These are phyloP conservation scores for Pseudococcus viburni DNA, from an alignment of 2,888 invertebrate species.

Conservation along the genomic window DNA sequence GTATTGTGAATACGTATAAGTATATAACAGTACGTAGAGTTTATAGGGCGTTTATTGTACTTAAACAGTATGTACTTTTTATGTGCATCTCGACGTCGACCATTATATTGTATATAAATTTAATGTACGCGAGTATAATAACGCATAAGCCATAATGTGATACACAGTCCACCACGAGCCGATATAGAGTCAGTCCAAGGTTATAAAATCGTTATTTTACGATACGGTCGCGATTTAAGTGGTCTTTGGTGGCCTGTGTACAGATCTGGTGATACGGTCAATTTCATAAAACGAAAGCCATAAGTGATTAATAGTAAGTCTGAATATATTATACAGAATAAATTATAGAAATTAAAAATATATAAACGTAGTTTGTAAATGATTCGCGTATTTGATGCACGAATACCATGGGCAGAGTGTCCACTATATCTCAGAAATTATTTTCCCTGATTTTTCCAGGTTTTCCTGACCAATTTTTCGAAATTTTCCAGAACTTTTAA, in stretches of 20 bases:
- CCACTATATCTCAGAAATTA: too few species aligned
- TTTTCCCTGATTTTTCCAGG: too few species aligned
- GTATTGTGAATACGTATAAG: not conserved
- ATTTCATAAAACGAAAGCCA: not conserved
- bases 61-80: not conserved
- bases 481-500: too few species aligned
- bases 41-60: conserved; percentile 1
- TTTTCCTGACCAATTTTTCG: too few species aligned
- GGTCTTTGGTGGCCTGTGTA: not conserved
- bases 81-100: not conserved
- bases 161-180: too few species aligned
- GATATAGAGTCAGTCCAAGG: not conserved
- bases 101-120: not conserved
- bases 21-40: not conserved
- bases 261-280: not conserved
- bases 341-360: too few species aligned
- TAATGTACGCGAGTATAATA: too few species aligned
- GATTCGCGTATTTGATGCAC: too few species aligned
- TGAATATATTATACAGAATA: not conserved
- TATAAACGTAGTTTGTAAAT: too few species aligned
- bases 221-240: not conserved
- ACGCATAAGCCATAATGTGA: too few species aligned
- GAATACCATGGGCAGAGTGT: too few species aligned
- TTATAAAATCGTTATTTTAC: not conserved
- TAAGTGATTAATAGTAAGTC: conserved; percentile 44